A percentile compares a stretch with the other conserved stretches of the same genome.
phyloP scores from a whole-genome alignment of 2,888 invertebrate genomes.

The Gymnosoma rotundatum region DNA sequence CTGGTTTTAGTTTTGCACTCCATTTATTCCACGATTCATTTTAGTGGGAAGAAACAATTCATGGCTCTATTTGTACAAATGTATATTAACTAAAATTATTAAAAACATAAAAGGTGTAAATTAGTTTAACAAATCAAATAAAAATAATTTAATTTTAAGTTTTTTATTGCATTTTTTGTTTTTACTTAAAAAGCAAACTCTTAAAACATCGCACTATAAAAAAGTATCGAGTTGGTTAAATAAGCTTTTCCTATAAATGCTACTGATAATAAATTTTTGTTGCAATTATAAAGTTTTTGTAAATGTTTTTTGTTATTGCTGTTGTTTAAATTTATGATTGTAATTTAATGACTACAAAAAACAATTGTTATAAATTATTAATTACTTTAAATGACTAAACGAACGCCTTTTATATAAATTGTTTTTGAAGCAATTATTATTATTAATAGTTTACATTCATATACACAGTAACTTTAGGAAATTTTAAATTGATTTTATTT shows the following conservation, averaged over 20 bases:
- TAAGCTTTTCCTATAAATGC: slow-evolving; percentile 46
- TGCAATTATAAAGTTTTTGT: slow-evolving; percentile 15
- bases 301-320: background rate
- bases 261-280: slow-evolving; percentile 47
- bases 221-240: too few species aligned
- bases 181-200: too few species aligned
- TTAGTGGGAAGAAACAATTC: too few species aligned
- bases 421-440: slow-evolving; percentile 30
- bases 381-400: slow-evolving; percentile 61
- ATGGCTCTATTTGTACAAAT: too few species aligned
- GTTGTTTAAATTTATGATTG: slow-evolving; percentile 28
- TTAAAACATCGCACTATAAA: too few species aligned
- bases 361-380: slow-evolving; percentile 59
- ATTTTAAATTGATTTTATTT: slow-evolving; percentile 32
- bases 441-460: background rate
- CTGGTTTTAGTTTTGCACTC: too few species aligned
- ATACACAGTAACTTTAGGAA: background rate
- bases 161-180: too few species aligned
- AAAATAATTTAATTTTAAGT: too few species aligned
- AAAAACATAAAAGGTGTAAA: too few species aligned
- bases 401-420: slow-evolving; percentile 52
- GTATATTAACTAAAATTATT: too few species aligned
- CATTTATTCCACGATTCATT: too few species aligned
- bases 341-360: slow-evolving; percentile 59
- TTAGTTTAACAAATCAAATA: too few species aligned